Evolutionary conservation across 2,113 vertebrate genomes (phyloP).

Genomic region (Chaetorhynchus papuensis): DNA sequence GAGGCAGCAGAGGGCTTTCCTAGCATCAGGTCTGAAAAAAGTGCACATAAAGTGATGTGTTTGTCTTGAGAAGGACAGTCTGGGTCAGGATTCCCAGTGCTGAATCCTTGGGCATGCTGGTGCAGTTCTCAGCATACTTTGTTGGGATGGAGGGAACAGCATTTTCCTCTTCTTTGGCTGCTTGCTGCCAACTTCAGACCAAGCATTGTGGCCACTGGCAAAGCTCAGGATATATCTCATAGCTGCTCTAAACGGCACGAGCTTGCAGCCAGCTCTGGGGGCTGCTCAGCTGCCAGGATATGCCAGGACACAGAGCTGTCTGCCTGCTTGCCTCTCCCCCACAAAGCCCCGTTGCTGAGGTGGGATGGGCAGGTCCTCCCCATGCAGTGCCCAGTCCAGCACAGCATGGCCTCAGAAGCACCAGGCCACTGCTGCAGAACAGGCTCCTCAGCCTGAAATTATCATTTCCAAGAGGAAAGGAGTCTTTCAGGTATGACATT

Average conservation of each 20-base stretch:
- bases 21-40: background rate
- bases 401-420: fast-evolving
- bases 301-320: background rate
- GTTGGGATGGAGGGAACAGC: background rate
- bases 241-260: background rate
- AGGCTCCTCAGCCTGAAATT: background rate
- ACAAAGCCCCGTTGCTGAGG: fast-evolving
- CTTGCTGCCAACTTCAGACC: background rate
- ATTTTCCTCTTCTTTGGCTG: background rate
- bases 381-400: fast-evolving
- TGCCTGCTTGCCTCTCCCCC: background rate
- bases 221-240: background rate
- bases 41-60: background rate
- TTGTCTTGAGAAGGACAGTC: background rate
- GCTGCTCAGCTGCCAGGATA: background rate
- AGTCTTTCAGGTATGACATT: background rate
- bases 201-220: background rate
- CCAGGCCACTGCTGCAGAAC: background rate
- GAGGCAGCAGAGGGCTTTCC: background rate
- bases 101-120: background rate
- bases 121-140: background rate
- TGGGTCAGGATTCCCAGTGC: background rate
- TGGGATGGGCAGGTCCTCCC: background rate
- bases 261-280: background rate
- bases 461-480: background rate